These are phyloP conservation scores for Flabesymbios commensalis DNA, from an alignment of 2,888 invertebrate genomes.

Conservation along the genomic window DNA sequence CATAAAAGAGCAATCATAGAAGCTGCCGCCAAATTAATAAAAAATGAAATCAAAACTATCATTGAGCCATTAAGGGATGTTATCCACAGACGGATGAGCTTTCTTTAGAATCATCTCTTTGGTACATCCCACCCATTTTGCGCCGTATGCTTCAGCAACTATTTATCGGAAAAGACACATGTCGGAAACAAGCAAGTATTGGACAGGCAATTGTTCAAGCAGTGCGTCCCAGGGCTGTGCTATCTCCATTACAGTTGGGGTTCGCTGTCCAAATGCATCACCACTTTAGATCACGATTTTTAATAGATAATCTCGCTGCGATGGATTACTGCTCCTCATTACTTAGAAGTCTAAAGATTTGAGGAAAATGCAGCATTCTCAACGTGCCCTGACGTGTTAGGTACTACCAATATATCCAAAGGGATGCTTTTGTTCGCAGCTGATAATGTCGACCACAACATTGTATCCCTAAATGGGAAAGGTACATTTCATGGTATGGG, in stretches of 20 bases:
- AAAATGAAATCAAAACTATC: slow-evolving; percentile 1
- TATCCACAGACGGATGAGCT: neutral
- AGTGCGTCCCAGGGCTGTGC: neutral
- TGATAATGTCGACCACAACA: slow-evolving; percentile 9
- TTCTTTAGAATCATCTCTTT: neutral
- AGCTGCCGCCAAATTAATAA: neutral
- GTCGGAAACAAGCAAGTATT: neutral
- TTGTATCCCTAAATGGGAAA: neutral
- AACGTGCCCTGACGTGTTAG: no score
- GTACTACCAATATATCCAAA: no score
- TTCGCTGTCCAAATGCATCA: slow-evolving; percentile 1
- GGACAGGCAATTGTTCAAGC: slow-evolving; percentile 2
- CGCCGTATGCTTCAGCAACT: neutral
- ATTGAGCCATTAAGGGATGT: neutral
- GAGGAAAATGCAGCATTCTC: no score
- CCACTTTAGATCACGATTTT: no score
- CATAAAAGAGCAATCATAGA: neutral
- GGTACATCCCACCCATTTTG: neutral
- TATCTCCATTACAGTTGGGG: neutral
- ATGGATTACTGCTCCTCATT: no score
- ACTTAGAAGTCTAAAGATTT: no score
- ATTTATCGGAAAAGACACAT: neutral
- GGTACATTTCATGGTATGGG: no score
- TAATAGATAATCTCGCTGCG: no score
- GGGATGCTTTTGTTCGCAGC: neutral